Base-by-base conservation (phyloP, 2,888 invertebrate genomes). In the Nebria salina region DNA sequence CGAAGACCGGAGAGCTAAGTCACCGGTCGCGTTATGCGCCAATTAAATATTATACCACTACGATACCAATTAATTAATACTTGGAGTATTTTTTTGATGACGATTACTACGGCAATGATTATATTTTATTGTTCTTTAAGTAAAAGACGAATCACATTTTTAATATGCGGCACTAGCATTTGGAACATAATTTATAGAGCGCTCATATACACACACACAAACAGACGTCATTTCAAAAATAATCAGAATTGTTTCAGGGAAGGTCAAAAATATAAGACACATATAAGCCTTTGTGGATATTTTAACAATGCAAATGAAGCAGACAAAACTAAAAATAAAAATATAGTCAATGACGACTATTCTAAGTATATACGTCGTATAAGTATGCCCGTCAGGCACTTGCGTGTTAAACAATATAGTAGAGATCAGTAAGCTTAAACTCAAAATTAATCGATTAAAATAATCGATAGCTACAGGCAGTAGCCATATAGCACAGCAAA, bases 391-490 rank as follows among this genome's bases (percentile, higher is more conserved):
- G 8, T 11, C 4, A 54, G 54, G 7, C 54, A 8, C 54, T 54
- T 77, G 77, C 77, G 77, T 77, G 77, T 68, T 54, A 54, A 54
- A 54, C 54, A 54, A 54, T 54, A 54, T 54, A 20, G 54, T 54
- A 54, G 54, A 54, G 54, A 54, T 54, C 54, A 54, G 54, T 54
- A 54, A 54, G 54, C 54, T 54, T 54, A 54, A 54, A 54, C 54
- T 54, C 8, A 54, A 43, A 42, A 72, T 77, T 77, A 77, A 77
- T 77, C 77, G 77, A 77, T 77, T 77, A 54, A 54, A 77, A 77
- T 77, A 77, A 77, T 77, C 72, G 77, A 54, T 54, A 54, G 54
- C 54, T 54, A 54, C 54, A 54, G 54, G 54, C 54, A 7, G 54
- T 54, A 54, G 54, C 54, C 54, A 54, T 54, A 54, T 54, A 54